Percentiles rank a stretch among this genome's conserved stretches.
These are phyloP conservation scores for Dysidea cf. avara DNA, from an alignment of 37 sponge, comb jelly and placozoan genomes.

Conservation along the genomic window DNA sequence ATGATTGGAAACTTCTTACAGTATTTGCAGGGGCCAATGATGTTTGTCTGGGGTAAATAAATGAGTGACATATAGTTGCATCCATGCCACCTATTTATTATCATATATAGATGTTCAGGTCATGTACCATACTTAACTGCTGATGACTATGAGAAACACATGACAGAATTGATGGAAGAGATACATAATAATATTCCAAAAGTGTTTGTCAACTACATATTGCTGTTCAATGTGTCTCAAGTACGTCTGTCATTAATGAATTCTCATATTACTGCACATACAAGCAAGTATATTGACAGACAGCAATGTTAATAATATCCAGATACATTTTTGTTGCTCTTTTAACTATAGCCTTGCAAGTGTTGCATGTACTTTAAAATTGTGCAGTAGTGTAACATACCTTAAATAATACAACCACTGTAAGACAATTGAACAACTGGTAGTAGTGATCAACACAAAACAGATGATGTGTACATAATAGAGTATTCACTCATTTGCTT, in stretches of 20 bases:
- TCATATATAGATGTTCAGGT: slow-evolving; percentile 52
- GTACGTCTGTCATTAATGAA: slow-evolving; percentile 29
- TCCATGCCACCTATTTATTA: too few relatives aligned
- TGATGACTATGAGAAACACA: slow-evolving; percentile 62
- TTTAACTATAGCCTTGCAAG: too few relatives aligned
- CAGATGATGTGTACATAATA: too few relatives aligned
- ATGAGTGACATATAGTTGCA: too few relatives aligned
- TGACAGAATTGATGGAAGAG: slow-evolving; percentile 47
- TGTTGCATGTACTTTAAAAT: too few relatives aligned
- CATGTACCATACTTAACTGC: slow-evolving; percentile 48
- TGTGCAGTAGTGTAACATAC: too few relatives aligned
- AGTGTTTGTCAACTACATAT: slow-evolving; percentile 77
- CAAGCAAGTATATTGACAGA: not conserved
- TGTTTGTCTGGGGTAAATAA: slow-evolving; percentile 63
- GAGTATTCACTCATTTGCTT: too few relatives aligned
- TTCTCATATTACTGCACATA: not conserved
- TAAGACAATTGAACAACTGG: too few relatives aligned
- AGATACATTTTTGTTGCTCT: not conserved
- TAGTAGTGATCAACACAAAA: too few relatives aligned
- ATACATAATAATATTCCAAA: slow-evolving; percentile 51
- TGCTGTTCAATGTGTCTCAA: slow-evolving; percentile 68
- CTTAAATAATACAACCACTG: too few relatives aligned
- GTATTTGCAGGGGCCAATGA: slow-evolving; percentile 79
- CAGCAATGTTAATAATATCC: not conserved
- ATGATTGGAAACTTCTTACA: slow-evolving; percentile 84